These are phyloP conservation scores for Hyperopisus bebe DNA, from an alignment of 2,113 vertebrate genomes.

Conservation along the genomic window DNA sequence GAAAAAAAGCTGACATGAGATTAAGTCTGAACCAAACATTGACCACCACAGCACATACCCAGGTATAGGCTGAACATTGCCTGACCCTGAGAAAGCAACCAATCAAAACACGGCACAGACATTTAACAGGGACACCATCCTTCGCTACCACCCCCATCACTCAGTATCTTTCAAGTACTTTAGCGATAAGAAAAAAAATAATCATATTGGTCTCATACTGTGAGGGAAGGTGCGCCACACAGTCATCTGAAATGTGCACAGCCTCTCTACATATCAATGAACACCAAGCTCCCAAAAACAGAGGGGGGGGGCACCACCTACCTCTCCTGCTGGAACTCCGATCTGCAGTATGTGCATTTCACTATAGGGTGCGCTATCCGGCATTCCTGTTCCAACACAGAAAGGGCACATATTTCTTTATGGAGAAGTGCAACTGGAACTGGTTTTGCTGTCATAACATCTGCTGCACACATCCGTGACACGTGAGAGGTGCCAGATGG, in stretches of 20 bases:
- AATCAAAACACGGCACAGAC: not conserved
- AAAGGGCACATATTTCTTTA: not conserved
- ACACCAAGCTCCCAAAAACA: not conserved
- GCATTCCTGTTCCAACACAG: constrained; percentile 69
- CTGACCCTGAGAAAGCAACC: not conserved
- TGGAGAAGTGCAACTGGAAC: not conserved
- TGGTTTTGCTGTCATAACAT: not conserved
- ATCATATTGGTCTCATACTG: not conserved
- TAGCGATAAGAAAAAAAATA: not conserved
- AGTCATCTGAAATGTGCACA: not conserved
- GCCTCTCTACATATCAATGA: not conserved
- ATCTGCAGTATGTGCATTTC: constrained; percentile 94
- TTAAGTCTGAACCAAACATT: not conserved
- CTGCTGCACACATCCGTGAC: not conserved
- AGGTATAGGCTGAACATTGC: not conserved
- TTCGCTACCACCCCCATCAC: not conserved
- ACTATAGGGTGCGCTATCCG: constrained; percentile 96
- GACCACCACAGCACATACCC: not conserved
- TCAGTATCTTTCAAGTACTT: not conserved
- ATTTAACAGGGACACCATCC: not conserved
- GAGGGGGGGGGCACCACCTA: constrained; percentile 40
- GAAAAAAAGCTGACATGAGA: constrained; percentile 17
- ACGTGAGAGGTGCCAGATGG: not conserved
- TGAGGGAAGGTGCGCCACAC: not conserved
- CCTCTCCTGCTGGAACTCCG: constrained; percentile 97